A percentile compares a stretch with the other conserved stretches of the same genome.
phyloP scores from a whole-genome alignment of 1,140 invertebrate species.

The Oscheius sp. region DNA sequence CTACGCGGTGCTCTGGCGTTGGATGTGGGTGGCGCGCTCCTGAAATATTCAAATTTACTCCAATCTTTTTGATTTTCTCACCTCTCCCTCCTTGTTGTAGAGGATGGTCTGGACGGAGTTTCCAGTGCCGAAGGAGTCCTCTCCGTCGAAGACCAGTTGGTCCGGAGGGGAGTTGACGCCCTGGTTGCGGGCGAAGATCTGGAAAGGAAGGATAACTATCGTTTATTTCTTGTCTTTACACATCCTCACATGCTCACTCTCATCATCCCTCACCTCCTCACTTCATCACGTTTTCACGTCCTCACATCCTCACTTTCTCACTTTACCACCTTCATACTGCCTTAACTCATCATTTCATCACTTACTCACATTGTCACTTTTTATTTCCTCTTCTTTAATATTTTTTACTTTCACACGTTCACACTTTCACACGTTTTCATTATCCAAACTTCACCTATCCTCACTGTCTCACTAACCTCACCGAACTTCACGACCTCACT shows the following conservation, averaged over 20 bases:
- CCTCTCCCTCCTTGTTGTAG: constrained; percentile 59
- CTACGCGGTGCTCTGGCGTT: constrained; percentile 46
- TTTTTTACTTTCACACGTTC: too few species aligned
- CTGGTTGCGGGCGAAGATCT: constrained; percentile 57
- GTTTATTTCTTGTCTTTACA: constrained; percentile 13
- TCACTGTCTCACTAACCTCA: too few species aligned
- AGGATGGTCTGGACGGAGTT: constrained; percentile 60
- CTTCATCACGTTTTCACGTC: too few species aligned
- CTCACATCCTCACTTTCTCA: too few species aligned
- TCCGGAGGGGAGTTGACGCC: constrained; percentile 55
- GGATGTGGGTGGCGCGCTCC: constrained; percentile 59
- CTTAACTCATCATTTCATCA: too few species aligned
- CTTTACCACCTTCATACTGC: too few species aligned
- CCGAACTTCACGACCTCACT: too few species aligned
- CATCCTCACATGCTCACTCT: constrained; percentile 3
- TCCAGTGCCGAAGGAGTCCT: constrained; percentile 59
- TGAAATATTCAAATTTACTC: constrained; percentile 28
- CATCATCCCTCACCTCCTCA: too few species aligned
- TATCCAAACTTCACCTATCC: too few species aligned
- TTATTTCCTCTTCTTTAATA: too few species aligned
- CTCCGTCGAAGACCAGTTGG: constrained; percentile 59
- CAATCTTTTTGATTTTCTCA: constrained; percentile 2
- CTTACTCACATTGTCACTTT: too few species aligned
- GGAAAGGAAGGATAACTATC: constrained; percentile 20
- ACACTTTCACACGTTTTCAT: too few species aligned